These are phyloP conservation scores for Melanerpes formicivorus DNA, from an alignment of 2,113 vertebrate species.

Conservation along the genomic window DNA sequence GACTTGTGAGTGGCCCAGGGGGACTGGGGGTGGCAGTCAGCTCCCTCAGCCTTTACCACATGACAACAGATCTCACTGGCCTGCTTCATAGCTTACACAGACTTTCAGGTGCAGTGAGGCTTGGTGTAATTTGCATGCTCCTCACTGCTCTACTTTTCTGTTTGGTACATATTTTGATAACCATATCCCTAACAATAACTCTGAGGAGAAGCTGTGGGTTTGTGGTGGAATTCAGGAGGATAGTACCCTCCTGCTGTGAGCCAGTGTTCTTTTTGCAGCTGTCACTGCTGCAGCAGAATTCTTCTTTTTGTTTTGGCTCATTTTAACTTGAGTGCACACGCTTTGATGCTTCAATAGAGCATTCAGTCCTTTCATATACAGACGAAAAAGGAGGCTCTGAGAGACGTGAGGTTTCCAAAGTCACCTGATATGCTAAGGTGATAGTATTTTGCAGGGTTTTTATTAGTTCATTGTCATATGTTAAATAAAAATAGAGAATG, in stretches of 20 bases:
- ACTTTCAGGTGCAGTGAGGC: background rate
- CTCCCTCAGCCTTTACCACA: background rate
- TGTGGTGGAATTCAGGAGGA: background rate
- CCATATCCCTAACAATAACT: background rate
- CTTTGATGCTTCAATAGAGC: background rate
- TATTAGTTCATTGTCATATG: background rate
- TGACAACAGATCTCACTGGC: background rate
- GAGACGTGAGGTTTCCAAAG: background rate
- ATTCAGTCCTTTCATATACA: background rate
- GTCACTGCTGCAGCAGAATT: background rate
- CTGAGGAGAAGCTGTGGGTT: background rate
- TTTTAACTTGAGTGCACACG: background rate
- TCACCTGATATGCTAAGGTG: background rate
- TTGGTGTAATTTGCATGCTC: background rate
- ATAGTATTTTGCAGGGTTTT: background rate
- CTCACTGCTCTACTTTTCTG: background rate
- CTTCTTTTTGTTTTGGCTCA: background rate
- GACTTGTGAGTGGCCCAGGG: slow-evolving; percentile 65
- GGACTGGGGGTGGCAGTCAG: background rate
- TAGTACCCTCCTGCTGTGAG: background rate
- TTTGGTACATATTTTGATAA: background rate
- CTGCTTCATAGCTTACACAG: background rate
- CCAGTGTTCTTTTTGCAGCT: background rate
- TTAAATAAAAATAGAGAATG: background rate
- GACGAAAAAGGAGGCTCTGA: background rate